A percentile compares a stretch with the other conserved stretches of the same genome.
Evolutionary conservation across 2,888 invertebrate genomes (phyloP).

Genomic region (Pyrrhosoma nymphula): DNA sequence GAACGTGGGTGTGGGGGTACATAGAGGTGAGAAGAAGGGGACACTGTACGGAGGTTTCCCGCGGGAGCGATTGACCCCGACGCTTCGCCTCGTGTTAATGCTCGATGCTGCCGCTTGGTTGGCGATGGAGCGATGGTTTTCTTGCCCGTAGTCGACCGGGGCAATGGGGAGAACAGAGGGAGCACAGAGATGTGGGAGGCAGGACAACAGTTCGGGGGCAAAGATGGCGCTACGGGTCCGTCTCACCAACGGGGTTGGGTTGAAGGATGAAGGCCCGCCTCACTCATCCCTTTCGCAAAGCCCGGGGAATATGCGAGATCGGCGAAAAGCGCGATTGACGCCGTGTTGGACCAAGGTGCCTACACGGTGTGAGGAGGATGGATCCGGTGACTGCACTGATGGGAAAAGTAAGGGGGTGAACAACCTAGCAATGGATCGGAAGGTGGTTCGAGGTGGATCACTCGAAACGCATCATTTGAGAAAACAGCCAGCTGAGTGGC

Average conservation of each 20-base stretch:
- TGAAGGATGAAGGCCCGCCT: not conserved
- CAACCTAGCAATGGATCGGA: not conserved
- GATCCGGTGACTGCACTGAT: not conserved
- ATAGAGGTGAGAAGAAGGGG: not conserved
- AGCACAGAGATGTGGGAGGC: not conserved
- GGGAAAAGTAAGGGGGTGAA: not conserved
- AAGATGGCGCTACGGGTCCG: not conserved
- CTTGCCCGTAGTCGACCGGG: not conserved
- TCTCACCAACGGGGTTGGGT: not conserved
- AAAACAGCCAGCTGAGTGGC: too few species aligned
- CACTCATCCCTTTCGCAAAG: not conserved
- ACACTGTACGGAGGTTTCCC: constrained; percentile 5
- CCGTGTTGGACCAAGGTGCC: not conserved
- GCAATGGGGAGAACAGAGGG: not conserved
- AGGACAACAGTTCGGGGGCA: not conserved
- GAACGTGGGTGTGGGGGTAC: not conserved
- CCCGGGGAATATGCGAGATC: not conserved
- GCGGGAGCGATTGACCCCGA: constrained; percentile 43
- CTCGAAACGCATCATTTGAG: not conserved
- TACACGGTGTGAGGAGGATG: not conserved
- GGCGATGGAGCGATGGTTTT: constrained; percentile 28
- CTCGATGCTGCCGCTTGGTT: not conserved
- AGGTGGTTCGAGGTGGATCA: not conserved
- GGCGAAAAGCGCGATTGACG: not conserved
- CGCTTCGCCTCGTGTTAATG: constrained; percentile 53